Evolutionary conservation across 2,888 invertebrate genomes (phyloP), one percentile per base, ranked within the genome.

Genomic region (Galerucella pusilla): DNA sequence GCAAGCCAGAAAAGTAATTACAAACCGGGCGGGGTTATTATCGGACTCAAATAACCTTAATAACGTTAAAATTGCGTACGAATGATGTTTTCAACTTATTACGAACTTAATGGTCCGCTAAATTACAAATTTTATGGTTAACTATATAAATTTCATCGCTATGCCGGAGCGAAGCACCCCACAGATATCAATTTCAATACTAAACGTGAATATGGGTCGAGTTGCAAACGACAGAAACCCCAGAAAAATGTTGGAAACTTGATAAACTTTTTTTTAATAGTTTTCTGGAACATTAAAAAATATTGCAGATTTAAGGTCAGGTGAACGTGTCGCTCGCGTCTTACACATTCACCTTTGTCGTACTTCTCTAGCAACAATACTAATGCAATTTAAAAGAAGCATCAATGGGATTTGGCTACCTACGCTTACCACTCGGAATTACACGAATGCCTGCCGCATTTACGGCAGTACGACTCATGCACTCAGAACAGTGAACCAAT

Each of bases 101-200:
- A 80, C 80, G 80, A 82, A 83, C 80, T 83, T 82, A 83, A 84
- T 82, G 82, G 81, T 71, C 81, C 81, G 80, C 80, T 81, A 83
- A 84, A 84, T 84, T 84, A 82, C 82, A 83, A 84, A 84, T 84
- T 84, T 84, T 83, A 83, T 80, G 82, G 66, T 61, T 25, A 52
- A 49, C 72, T 64, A 57, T 72, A 65, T 65, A 65, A 65, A 65
- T 65, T 65, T 65, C 64, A 65, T 65, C 64, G 64, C 64, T 65
- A 65, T 46, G 45, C 42, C 63, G 42, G 63, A 63, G 35, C 45
- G 16, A 2, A 42, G 45, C 64, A 16, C 64, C 64, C 64, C 64
- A 20, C 64, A 46, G 64, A 46, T 20, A 11, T n/a, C 20, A 65
- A 65, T 65, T 65, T 46, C 20, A 65, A 65, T 65, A 65, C 45